Conservation (phyloP, 2,797 vertebrate species). For the Enteromius argenteus region DNA sequence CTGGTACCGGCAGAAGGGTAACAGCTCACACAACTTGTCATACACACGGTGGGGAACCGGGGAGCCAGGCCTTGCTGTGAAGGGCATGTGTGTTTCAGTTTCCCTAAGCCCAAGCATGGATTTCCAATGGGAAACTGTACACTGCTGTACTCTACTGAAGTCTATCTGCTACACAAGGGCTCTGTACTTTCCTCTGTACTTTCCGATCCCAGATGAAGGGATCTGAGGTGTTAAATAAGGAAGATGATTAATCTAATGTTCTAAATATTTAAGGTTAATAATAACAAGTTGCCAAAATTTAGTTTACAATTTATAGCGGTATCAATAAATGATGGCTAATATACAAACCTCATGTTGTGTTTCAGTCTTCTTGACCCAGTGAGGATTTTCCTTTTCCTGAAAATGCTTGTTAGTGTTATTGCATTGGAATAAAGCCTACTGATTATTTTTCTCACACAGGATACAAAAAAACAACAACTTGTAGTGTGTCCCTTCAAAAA, state of each 20-base stretch:
- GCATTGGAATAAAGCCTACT: no score
- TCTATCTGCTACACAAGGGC: constrained; percentile 66
- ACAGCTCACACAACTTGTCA: fast-evolving
- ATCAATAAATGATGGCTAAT: not conserved
- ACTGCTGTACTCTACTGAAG: constrained; percentile 66
- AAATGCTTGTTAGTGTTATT: not conserved
- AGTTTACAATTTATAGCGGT: not conserved
- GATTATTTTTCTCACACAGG: no score
- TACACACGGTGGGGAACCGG: constrained; percentile 63
- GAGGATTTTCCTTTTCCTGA: not conserved
- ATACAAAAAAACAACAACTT: no score
- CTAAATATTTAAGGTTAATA: fast-evolving
- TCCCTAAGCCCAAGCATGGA: not conserved
- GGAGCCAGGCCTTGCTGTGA: constrained; percentile 48
- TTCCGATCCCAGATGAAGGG: not conserved
- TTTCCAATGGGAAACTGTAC: constrained; percentile 64
- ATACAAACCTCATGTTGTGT: not conserved
- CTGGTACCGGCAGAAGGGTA: constrained; percentile 74
- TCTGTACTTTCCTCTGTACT: not conserved
- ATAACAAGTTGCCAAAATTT: not conserved
- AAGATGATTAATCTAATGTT: fast-evolving
- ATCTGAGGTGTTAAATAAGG: not conserved
- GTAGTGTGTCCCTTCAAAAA: no score
- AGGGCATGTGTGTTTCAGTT: constrained; percentile 69
- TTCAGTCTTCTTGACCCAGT: not conserved